Conservation (phyloP, 2,797 vertebrate genomes). For the Cichlasoma orientale region DNA sequence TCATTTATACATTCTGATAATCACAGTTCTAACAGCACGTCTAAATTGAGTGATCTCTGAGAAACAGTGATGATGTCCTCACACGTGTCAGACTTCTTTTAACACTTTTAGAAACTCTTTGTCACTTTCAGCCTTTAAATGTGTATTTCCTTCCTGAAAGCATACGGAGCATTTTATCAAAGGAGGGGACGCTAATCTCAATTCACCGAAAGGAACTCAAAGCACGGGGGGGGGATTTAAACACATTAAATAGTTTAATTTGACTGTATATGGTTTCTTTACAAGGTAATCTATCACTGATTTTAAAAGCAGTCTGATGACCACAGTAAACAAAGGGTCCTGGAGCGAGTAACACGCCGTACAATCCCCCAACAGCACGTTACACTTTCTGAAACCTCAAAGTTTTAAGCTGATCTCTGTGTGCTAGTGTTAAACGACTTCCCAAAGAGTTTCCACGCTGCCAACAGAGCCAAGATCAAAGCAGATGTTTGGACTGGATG, state of each 20-base stretch:
- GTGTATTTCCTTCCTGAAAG: no score
- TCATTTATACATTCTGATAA: slow-evolving; percentile 43
- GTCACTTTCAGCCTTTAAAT: neutral
- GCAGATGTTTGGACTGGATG: neutral
- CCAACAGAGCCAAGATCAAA: neutral
- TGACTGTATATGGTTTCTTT: neutral
- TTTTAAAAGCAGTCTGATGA: neutral
- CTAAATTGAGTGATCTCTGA: neutral
- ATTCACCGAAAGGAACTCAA: neutral
- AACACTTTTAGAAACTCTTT: neutral
- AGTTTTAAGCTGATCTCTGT: neutral
- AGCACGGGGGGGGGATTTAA: neutral
- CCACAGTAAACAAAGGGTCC: neutral
- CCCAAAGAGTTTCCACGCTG: neutral
- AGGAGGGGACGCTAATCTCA: neutral
- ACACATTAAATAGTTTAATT: neutral
- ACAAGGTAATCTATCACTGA: neutral
- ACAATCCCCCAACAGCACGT: neutral
- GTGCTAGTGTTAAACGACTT: neutral
- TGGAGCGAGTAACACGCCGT: neutral
- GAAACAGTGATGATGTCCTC: neutral
- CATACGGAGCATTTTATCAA: neutral
- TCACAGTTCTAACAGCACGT: slow-evolving; percentile 29
- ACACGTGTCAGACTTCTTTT: neutral
- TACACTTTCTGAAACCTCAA: neutral